Conservation (phyloP, 1,140 invertebrate species). For the Phocides pigmalion region DNA sequence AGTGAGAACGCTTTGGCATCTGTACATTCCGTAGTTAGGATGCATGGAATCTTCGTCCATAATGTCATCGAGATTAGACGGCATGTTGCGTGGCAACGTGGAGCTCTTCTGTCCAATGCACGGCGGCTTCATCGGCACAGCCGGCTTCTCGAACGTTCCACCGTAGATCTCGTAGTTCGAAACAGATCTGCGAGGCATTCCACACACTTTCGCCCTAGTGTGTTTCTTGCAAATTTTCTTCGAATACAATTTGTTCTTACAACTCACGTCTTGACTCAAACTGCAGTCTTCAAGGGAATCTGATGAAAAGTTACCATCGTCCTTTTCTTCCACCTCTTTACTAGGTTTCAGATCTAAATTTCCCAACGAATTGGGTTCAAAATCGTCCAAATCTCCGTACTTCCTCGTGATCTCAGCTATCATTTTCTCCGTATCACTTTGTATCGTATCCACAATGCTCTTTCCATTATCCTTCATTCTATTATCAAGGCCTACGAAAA, state of each 20-base stretch:
- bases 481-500: slow-evolving; percentile 84
- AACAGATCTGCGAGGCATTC: slow-evolving; percentile 85
- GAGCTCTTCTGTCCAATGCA: slow-evolving; percentile 77
- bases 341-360: slow-evolving; percentile 77
- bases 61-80: slow-evolving; percentile 77
- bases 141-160: slow-evolving; percentile 71
- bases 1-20: slow-evolving; percentile 80
- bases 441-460: slow-evolving; percentile 85
- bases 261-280: slow-evolving; percentile 83
- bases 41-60: slow-evolving; percentile 64
- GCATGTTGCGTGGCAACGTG: slow-evolving; percentile 81
- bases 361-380: slow-evolving; percentile 61
- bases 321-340: slow-evolving; percentile 75
- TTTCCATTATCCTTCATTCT: slow-evolving; percentile 84
- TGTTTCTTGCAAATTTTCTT: slow-evolving; percentile 84
- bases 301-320: slow-evolving; percentile 89
- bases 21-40: slow-evolving; percentile 68
- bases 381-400: slow-evolving; percentile 85
- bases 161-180: slow-evolving; percentile 91
- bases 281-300: slow-evolving; percentile 90
- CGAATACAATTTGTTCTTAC: slow-evolving; percentile 80
- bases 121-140: slow-evolving; percentile 61
- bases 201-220: slow-evolving; percentile 71
- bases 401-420: slow-evolving; percentile 86
- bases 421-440: slow-evolving; percentile 86